Evolutionary conservation across 2,797 vertebrate species (phyloP).

Genomic region (Megalops cyprinoides): DNA sequence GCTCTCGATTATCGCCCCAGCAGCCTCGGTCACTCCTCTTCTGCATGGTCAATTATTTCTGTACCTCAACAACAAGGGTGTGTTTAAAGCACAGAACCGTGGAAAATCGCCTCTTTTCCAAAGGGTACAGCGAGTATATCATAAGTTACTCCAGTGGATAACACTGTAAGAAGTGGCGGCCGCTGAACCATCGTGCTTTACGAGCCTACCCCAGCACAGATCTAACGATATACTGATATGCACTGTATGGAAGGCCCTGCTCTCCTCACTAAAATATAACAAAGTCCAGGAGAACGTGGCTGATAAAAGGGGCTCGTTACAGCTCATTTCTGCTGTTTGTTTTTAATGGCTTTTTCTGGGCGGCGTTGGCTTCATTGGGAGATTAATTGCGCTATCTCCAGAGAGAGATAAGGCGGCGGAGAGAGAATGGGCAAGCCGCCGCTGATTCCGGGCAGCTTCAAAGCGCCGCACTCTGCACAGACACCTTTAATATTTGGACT

Average conservation of each 20-base stretch:
- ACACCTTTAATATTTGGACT: slow-evolving; percentile 84
- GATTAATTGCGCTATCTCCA: slow-evolving; percentile 67
- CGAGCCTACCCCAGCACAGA: neutral
- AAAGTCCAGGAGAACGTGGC: neutral
- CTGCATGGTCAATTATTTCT: slow-evolving; percentile 48
- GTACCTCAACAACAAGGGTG: slow-evolving; percentile 46
- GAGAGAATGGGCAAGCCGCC: too few relatives aligned
- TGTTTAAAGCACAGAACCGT: slow-evolving; percentile 45
- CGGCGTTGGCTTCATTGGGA: slow-evolving; percentile 50
- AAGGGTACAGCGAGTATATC: neutral
- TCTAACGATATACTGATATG: neutral
- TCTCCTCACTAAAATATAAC: neutral
- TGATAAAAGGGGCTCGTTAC: neutral
- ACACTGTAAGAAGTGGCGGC: neutral
- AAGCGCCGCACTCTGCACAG: slow-evolving; percentile 72
- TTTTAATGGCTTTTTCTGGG: neutral
- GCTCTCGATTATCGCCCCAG: slow-evolving; percentile 31
- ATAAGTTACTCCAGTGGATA: neutral
- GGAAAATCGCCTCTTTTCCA: too few relatives aligned
- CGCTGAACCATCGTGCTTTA: neutral
- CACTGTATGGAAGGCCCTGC: neutral
- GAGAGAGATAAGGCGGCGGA: slow-evolving; percentile 45
- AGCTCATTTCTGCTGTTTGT: neutral
- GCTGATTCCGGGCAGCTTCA: slow-evolving; percentile 68
- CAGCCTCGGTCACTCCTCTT: slow-evolving; percentile 22